Base-by-base conservation (phyloP, 2,113 vertebrate genomes). In the Phaetusa simplex region DNA sequence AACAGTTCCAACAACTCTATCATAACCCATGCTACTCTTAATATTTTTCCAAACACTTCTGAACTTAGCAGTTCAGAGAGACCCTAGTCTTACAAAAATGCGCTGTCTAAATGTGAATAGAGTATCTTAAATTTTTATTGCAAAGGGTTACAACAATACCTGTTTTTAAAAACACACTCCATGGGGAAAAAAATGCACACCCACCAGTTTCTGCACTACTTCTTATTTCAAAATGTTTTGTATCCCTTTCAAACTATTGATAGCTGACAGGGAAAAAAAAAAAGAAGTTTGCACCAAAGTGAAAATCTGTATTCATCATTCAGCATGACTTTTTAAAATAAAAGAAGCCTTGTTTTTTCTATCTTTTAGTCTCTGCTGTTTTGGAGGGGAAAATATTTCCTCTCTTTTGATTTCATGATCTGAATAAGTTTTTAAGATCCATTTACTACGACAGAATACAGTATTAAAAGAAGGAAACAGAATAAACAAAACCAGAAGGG, bases 311-410 rank as follows among this genome's bases (percentile, higher is more conserved):
- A 90, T 94, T 92, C 72, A 78, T 76, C 61, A 61, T 96, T 87
- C 71, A 82, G 49, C 38, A 19, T 59, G 87, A 62, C 86, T 88
- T 95, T 88, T 82, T 45, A 52, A 91, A 89, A 94, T 74, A 92
- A 92, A 93, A 92, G 82, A 2, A 74, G 61, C 27, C 56, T 65
- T 96, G 87, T 95, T 87, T 93, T 67, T 81, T 52, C 70, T 87
- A 9, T 88, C 84, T 77, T 88, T 92, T 71, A 74, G 42, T 93
- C 80, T 95, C 45, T 74, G 50, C 34, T 92, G 29, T 64, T 95
- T 85, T 82, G 70, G 19, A 96, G 40, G 24, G 64, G 34, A 73
- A 96, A 94, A 89, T 95, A 96, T 95, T 94, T 96, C 93, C 78
- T 88, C 78, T 90, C 87, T 93, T 87, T 96, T 93, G 84, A 96